Conservation (phyloP, 2,888 invertebrate genomes). For the Andrena hattorfiana region DNA sequence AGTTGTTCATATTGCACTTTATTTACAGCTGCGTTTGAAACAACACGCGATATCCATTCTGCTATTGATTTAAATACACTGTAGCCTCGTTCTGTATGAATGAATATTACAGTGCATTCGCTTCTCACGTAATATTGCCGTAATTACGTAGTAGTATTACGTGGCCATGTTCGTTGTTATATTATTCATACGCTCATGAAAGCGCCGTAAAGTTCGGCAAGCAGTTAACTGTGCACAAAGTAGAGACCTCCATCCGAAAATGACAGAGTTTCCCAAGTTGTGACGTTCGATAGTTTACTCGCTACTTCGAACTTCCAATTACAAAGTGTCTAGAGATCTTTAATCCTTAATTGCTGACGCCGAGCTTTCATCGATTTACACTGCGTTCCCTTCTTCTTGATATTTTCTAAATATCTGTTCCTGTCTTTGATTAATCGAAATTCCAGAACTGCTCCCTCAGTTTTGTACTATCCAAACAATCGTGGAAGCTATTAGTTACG, state of each 20-base stretch:
- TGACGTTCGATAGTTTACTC: conserved; percentile 38
- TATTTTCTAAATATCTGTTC: background rate
- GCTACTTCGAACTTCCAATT: conserved; percentile 11
- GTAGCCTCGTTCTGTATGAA: conserved; percentile 14
- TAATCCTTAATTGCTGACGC: conserved; percentile 35
- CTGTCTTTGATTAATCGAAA: background rate
- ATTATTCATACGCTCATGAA: conserved; percentile 50
- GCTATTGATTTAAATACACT: conserved; percentile 34
- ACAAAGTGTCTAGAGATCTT: conserved; percentile 10
- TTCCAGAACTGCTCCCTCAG: background rate
- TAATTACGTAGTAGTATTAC: conserved; percentile 32
- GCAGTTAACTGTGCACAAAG: conserved; percentile 31
- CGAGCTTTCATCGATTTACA: background rate
- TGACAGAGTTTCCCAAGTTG: conserved; percentile 32
- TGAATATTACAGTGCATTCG: conserved; percentile 33
- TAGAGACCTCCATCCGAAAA: conserved; percentile 22
- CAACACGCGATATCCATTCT: background rate
- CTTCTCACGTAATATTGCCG: conserved; percentile 35
- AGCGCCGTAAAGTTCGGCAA: conserved; percentile 54
- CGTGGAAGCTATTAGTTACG: too few relatives aligned
- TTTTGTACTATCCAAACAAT: too few relatives aligned
- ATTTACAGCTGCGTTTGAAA: background rate
- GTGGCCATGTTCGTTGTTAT: conserved; percentile 10
- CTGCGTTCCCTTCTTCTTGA: background rate
- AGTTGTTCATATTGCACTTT: background rate